Evolutionary conservation across 2,888 invertebrate genomes (phyloP).

Genomic region (Pomacea canaliculata): DNA sequence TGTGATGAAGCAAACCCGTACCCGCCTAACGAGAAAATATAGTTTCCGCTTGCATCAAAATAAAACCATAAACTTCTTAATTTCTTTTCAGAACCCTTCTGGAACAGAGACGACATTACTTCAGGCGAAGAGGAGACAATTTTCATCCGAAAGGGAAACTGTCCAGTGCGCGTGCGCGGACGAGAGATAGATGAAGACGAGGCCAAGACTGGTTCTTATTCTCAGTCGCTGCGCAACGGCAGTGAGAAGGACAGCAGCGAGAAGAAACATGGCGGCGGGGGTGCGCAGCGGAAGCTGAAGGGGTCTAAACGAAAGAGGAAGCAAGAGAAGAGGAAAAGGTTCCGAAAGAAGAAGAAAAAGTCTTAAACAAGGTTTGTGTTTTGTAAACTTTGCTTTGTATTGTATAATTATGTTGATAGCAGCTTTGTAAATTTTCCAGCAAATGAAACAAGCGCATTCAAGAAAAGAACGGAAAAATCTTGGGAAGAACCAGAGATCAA

Average conservation of each 20-base stretch:
- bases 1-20: too few relatives aligned
- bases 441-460: too few relatives aligned
- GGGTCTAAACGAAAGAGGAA: slow-evolving; percentile 22
- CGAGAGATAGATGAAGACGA: neutral
- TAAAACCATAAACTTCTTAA: too few relatives aligned
- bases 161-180: slow-evolving; percentile 22
- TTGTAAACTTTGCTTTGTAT: neutral
- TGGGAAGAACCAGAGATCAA: too few relatives aligned
- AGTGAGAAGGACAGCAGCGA: slow-evolving; percentile 17
- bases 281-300: slow-evolving; percentile 17
- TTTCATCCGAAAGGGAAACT: slow-evolving; percentile 8
- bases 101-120: neutral
- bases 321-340: slow-evolving; percentile 21
- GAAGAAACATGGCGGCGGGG: slow-evolving; percentile 11
- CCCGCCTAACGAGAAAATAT: too few relatives aligned
- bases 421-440: too few relatives aligned
- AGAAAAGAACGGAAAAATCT: too few relatives aligned
- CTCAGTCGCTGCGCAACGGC: slow-evolving; percentile 12
- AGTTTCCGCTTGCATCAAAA: too few relatives aligned
- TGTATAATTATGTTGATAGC: too few relatives aligned
- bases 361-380: neutral
- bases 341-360: slow-evolving; percentile 22
- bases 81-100: slow-evolving; percentile 3
- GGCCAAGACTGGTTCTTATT: neutral
- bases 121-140: slow-evolving; percentile 9